phyloP scores from a whole-genome alignment of 2,797 vertebrate species.

The Pterois miles region DNA sequence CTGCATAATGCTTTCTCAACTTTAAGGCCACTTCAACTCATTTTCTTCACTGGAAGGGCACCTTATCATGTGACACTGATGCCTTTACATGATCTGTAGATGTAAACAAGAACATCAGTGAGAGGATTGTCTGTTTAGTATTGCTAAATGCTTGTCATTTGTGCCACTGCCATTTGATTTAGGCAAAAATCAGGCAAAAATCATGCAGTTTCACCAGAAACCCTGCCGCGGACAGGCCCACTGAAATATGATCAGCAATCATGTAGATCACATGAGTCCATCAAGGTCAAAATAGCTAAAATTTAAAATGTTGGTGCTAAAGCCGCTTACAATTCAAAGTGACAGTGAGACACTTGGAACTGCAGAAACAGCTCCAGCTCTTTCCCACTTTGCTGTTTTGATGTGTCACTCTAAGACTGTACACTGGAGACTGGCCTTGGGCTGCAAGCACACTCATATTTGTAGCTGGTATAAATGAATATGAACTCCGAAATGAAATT shows the following conservation, averaged over 20 bases:
- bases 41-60: too few species aligned
- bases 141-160: not conserved
- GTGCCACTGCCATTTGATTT: too few species aligned
- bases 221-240: too few species aligned
- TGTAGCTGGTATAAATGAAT: slow-evolving; percentile 5
- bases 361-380: not conserved
- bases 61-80: not conserved
- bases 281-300: slow-evolving; percentile 22
- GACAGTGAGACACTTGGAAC: not conserved
- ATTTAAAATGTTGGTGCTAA: not conserved
- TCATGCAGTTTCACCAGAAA: not conserved
- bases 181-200: too few species aligned
- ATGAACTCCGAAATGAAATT: not conserved
- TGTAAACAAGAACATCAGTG: too few species aligned
- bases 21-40: too few species aligned
- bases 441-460: slow-evolving; percentile 16
- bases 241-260: not conserved
- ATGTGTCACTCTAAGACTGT: slow-evolving; percentile 7
- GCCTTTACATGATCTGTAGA: not conserved
- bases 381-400: not conserved
- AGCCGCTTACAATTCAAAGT: slow-evolving; percentile 18
- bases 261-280: not conserved
- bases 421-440: not conserved
- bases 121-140: not conserved
- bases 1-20: too few species aligned